Conservation (phyloP, 1,140 invertebrate genomes). For the Drosophila triauraria region DNA sequence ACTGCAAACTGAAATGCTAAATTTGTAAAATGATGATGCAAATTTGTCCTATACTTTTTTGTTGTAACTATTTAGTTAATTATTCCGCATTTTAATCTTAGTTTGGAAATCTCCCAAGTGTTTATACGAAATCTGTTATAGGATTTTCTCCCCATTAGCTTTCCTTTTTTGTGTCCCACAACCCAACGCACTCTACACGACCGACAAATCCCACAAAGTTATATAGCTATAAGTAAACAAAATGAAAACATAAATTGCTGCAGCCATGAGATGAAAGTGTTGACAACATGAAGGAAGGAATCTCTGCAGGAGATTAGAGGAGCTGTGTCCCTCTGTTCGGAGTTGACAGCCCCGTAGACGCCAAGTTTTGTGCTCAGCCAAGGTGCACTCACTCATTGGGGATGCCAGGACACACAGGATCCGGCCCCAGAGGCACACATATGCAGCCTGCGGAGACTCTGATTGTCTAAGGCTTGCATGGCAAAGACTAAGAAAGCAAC, state of each 20-base stretch:
- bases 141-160: slow-evolving; percentile 58
- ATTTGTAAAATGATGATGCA: slow-evolving; percentile 61
- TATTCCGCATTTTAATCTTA: slow-evolving; percentile 48
- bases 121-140: slow-evolving; percentile 73
- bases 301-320: slow-evolving; percentile 11
- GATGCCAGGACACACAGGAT: slow-evolving; percentile 12
- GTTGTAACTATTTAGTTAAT: slow-evolving; percentile 70
- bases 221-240: slow-evolving; percentile 1
- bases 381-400: slow-evolving; percentile 28
- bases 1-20: slow-evolving; percentile 34
- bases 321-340: slow-evolving; percentile 9
- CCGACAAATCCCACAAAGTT: slow-evolving; percentile 24
- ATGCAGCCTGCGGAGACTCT: slow-evolving; percentile 78
- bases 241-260: slow-evolving; percentile 18
- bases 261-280: slow-evolving; percentile 29
- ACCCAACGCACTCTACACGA: slow-evolving; percentile 25
- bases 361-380: slow-evolving; percentile 36
- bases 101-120: slow-evolving; percentile 55
- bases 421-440: slow-evolving; percentile 23
- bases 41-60: slow-evolving; percentile 67
- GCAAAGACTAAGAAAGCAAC: slow-evolving; percentile 6
- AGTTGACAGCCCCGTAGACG: slow-evolving; percentile 30
- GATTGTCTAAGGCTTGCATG: slow-evolving; percentile 79
- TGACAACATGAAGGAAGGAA: slow-evolving; percentile 7
- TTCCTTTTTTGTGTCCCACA: slow-evolving; percentile 7